These are phyloP conservation scores for Geococcyx californianus DNA, from an alignment of 2,113 vertebrate species.

Conservation along the genomic window DNA sequence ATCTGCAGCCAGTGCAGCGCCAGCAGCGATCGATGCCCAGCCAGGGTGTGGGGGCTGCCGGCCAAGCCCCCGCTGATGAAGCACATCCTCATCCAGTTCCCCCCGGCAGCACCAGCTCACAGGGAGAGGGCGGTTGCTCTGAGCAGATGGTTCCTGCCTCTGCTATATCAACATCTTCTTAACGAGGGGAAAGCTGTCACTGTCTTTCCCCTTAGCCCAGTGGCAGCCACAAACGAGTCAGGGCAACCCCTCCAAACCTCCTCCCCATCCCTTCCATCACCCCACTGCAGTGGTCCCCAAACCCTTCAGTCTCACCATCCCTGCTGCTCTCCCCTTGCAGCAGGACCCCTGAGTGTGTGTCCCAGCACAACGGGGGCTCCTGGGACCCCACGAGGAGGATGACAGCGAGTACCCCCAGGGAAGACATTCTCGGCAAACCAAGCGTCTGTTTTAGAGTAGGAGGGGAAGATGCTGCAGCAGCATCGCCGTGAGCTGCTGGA, in stretches of 20 bases:
- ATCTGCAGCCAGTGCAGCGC: background rate
- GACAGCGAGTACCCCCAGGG: background rate
- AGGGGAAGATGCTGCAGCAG: slow-evolving; percentile 16
- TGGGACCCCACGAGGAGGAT: background rate
- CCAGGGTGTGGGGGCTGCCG: background rate
- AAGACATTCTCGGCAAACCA: background rate
- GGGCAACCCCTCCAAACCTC: background rate
- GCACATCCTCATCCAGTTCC: slow-evolving; percentile 10
- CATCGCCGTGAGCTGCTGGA: slow-evolving; percentile 34
- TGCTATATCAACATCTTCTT: slow-evolving; percentile 35
- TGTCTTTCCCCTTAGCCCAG: background rate
- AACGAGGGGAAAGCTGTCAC: slow-evolving; percentile 23
- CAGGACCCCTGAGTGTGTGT: rapidly evolving
- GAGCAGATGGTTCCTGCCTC: slow-evolving; percentile 56
- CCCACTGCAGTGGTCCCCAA: background rate
- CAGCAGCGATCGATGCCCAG: background rate
- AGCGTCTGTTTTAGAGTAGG: background rate
- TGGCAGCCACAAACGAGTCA: background rate
- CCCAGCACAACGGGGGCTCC: background rate
- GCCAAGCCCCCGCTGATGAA: slow-evolving; percentile 43
- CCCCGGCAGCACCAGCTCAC: background rate
- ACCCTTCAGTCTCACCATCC: background rate
- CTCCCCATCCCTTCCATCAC: background rate
- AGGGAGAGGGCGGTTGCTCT: background rate
- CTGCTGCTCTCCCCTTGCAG: background rate